phyloP scores from a whole-genome alignment of 2,888 invertebrate species.

The Microplitis deprimator region DNA sequence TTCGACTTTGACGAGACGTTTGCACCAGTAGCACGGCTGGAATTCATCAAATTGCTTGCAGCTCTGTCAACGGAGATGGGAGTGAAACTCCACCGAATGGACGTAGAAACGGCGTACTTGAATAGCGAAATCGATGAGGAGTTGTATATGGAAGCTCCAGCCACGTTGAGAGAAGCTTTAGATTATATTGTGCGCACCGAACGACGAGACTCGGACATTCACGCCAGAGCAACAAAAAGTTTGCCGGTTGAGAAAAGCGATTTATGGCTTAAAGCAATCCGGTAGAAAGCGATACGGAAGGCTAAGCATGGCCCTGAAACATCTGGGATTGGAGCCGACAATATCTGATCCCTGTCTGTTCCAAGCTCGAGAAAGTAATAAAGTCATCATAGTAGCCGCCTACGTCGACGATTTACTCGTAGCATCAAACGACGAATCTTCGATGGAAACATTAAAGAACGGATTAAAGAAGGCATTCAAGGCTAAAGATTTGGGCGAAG shows the following conservation, averaged over 20 bases:
- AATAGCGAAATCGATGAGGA: background rate
- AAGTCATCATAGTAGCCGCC: background rate
- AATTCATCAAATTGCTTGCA: too few relatives aligned
- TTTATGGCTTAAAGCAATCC: slow-evolving; percentile 32
- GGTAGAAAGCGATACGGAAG: slow-evolving; percentile 9
- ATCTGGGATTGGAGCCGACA: slow-evolving; percentile 17
- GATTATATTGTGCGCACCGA: background rate
- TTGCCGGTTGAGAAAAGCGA: slow-evolving; percentile 4
- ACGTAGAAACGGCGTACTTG: background rate
- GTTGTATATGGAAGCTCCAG: background rate
- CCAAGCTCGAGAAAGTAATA: background rate
- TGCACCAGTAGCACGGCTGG: too few relatives aligned
- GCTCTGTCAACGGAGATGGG: background rate
- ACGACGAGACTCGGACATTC: too few relatives aligned
- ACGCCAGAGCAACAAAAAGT: background rate
- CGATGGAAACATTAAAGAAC: background rate
- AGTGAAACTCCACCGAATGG: background rate
- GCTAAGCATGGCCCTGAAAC: background rate
- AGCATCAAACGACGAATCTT: background rate
- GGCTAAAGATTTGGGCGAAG: slow-evolving; percentile 12
- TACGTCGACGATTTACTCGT: slow-evolving; percentile 22
- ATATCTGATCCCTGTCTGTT: slow-evolving; percentile 18
- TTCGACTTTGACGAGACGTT: too few relatives aligned
- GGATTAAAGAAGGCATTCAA: background rate
- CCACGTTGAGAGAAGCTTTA: background rate